phyloP scores from a whole-genome alignment of 2,797 vertebrate species.

The Centroberyx gerrardi region DNA sequence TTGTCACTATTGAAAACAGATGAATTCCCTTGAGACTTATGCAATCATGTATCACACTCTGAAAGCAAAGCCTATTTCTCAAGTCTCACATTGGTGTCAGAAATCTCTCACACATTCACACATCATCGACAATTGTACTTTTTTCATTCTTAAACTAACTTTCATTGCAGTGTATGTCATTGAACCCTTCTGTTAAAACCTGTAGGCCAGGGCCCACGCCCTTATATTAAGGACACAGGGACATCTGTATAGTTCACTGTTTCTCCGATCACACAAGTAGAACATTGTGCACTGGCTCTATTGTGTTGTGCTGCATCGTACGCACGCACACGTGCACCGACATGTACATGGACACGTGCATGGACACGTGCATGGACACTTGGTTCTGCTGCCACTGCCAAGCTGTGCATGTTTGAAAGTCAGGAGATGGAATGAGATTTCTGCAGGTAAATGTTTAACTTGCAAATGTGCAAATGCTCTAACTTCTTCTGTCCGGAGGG shows the following conservation, averaged over 20 bases:
- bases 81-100: conserved; percentile 2
- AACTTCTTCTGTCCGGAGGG: not conserved
- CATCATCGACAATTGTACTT: not conserved
- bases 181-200: not conserved
- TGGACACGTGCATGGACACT: not conserved
- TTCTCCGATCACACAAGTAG: not conserved
- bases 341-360: not conserved
- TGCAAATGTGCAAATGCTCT: too few relatives aligned
- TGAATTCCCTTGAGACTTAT: not conserved
- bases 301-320: not conserved
- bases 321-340: not conserved
- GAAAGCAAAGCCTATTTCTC: too few relatives aligned
- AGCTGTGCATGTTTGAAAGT: not conserved
- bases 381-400: not conserved
- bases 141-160: not conserved
- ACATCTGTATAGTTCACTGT: not conserved
- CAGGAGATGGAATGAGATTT: not conserved
- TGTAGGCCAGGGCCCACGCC: not conserved
- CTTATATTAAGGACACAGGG: not conserved
- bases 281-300: conserved; percentile 3
- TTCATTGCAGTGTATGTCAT: not conserved
- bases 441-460: not conserved
- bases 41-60: too few relatives aligned
- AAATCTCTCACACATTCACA: conserved; percentile 1
- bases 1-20: conserved; percentile 3